Evolutionary conservation across 1,140 invertebrate species (phyloP), one percentile per base, ranked within the genome.

Genomic region (Centruroides vittatus): DNA sequence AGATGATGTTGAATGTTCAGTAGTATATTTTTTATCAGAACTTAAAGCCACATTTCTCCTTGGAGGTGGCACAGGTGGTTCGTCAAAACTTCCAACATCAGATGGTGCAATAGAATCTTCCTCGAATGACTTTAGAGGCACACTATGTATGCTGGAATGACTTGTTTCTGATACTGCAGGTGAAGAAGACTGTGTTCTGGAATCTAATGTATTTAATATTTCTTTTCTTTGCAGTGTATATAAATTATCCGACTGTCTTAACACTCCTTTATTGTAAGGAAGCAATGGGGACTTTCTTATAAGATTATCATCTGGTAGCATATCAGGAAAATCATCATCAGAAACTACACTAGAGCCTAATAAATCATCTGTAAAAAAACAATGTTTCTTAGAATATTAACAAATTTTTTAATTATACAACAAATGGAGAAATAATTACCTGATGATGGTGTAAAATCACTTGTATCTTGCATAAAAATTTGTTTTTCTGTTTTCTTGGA

Each of bases 261-360:
- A 10, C 1, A 58, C 55, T 5, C 13, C 61, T 46, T 52, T 34
- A 23, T 53, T 57, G 4, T 35, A 46, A 0, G 55, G 49, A 9
- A 48, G 11, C 8, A 53, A 23, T 9, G 58, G 54, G 23, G 59
- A 64, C 34, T 61, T 64, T 53, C 61, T 64, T 47, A 55, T 60
- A 1, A 61, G 35, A 23, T 55, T 48, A 35, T 64, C 59, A 47
- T 64, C 62, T 35, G 59, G 52, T 5, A 59, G 7, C 36, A 64
- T 60, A 53, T 64, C 62, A n/a, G 62, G 62, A 35, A 59, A 60
- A n/a, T 64, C 62, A 52, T 64, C 62, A 47, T 64, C 62, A 34
- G 62, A 64, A 3, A 57, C 41, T 3, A 60, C 46, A 36, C 41
- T 59, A 34, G 62, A 61, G 50, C 59, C 59, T 7, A 64, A 56